Evolutionary conservation across 2,797 vertebrate genomes (phyloP).

Genomic region (Moxostoma hubbsi): DNA sequence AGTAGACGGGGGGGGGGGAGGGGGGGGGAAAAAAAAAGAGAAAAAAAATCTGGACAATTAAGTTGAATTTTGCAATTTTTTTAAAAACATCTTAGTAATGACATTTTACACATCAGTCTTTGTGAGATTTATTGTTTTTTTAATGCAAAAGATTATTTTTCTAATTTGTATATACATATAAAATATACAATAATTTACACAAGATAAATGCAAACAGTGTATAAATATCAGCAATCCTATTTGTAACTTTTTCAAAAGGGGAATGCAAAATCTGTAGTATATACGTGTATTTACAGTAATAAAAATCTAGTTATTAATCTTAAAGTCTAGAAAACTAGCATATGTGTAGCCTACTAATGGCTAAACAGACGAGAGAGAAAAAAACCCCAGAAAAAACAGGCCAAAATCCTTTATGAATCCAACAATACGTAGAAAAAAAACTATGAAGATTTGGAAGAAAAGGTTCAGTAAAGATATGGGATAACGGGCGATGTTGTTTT

Average conservation of each 20-base stretch:
- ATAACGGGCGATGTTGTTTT: conserved; percentile 13
- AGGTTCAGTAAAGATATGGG: not conserved
- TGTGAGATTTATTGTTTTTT: conserved; percentile 53
- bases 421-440: not conserved
- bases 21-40: not conserved
- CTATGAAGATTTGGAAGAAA: not conserved
- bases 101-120: conserved; percentile 42
- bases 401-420: conserved; percentile 6
- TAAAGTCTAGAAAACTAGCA: conserved; percentile 53
- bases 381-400: conserved; percentile 34
- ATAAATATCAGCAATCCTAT: conserved; percentile 62
- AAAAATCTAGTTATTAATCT: conserved; percentile 57
- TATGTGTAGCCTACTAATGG: conserved; percentile 44
- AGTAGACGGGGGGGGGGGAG: no score
- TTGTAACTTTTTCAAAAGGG: conserved; percentile 59
- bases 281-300: conserved; percentile 68
- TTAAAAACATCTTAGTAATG: not conserved
- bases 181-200: conserved; percentile 64
- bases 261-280: conserved; percentile 66
- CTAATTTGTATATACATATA: conserved; percentile 59
- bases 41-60: no score
- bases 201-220: conserved; percentile 61
- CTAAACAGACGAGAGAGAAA: conserved; percentile 44
- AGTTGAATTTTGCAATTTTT: not conserved
- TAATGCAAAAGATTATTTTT: conserved; percentile 59